Evolutionary conservation across 2,888 invertebrate species (phyloP).

Genomic region (Smittia sp.): DNA sequence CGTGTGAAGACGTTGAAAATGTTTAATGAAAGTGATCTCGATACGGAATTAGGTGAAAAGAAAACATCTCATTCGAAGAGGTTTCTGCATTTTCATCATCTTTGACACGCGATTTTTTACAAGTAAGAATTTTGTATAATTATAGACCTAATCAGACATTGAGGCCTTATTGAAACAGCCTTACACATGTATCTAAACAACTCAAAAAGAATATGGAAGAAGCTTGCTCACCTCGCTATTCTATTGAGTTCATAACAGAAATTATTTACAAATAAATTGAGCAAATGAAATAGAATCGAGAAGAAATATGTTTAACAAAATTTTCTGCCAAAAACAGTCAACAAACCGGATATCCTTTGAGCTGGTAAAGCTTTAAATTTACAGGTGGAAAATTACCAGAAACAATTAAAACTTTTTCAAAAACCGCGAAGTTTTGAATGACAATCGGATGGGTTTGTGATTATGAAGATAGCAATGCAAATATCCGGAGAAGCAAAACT

Average conservation of each 20-base stretch:
- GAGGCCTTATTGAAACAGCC: constrained; percentile 12
- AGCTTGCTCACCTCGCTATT: constrained; percentile 31
- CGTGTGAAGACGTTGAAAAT: neutral
- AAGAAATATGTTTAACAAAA: neutral
- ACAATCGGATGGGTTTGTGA: no score
- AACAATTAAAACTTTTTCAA: neutral
- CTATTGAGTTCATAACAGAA: neutral
- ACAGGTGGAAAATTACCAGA: neutral
- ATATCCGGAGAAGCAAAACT: no score
- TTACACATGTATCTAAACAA: no score
- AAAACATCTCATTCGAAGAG: neutral
- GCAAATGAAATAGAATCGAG: neutral
- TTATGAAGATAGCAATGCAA: no score
- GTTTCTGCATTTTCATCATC: neutral
- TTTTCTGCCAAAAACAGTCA: neutral
- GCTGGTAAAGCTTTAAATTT: constrained; percentile 25
- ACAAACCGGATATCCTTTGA: constrained; percentile 41
- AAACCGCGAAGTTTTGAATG: no score
- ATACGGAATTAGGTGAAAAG: neutral
- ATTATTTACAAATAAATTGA: constrained; percentile 4
- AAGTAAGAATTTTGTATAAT: neutral
- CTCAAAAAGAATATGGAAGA: neutral
- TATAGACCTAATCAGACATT: neutral
- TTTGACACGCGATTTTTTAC: neutral
- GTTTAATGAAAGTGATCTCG: neutral